Evolutionary conservation across 2,113 vertebrate genomes (phyloP).

Genomic region (Probosciger aterrimus): DNA sequence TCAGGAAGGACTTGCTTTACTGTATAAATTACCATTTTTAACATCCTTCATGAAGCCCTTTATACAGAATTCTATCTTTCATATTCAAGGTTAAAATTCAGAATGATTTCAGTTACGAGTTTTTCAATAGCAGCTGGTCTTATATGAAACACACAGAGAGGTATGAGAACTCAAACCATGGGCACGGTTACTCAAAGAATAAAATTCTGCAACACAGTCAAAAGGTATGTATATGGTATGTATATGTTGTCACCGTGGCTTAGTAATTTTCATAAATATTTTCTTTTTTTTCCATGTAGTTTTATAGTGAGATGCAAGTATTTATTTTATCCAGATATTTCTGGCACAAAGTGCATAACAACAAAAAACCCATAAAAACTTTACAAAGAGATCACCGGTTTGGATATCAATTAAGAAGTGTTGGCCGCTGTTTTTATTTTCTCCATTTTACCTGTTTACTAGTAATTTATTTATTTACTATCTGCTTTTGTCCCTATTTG

Average conservation of each 20-base stretch:
- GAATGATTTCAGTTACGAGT: slow-evolving; percentile 88
- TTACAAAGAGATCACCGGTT: neutral
- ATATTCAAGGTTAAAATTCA: slow-evolving; percentile 81
- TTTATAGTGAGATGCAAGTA: neutral
- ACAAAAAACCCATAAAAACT: neutral
- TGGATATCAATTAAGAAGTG: neutral
- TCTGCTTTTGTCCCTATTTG: neutral
- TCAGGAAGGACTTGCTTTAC: neutral
- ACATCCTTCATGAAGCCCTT: neutral
- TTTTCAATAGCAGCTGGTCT: slow-evolving; percentile 89
- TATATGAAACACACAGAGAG: slow-evolving; percentile 74
- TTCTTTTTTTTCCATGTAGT: neutral
- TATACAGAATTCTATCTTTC: neutral
- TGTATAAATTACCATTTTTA: neutral
- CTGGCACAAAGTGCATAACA: neutral
- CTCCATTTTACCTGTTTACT: neutral
- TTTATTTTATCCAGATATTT: neutral
- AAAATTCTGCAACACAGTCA: neutral
- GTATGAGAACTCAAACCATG: neutral
- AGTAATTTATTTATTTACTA: neutral
- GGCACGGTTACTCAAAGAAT: accelerated
- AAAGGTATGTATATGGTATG: slow-evolving; percentile 71
- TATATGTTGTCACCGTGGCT: neutral
- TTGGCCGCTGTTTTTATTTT: neutral
- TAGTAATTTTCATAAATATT: neutral